phyloP scores from a whole-genome alignment of 2,113 vertebrate species.

The Oostethus manadensis region DNA sequence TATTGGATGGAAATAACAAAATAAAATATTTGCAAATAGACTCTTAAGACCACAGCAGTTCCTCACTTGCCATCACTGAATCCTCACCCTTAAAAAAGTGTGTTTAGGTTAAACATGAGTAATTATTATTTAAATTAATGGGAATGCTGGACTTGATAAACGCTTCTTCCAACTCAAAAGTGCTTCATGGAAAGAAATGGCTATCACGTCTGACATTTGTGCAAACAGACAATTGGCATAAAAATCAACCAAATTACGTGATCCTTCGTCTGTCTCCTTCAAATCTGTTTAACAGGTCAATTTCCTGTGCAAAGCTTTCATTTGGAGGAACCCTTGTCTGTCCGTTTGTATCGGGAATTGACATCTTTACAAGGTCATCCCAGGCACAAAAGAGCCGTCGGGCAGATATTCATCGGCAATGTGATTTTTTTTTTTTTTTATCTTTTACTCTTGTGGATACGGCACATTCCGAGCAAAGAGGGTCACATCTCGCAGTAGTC shows the following conservation, averaged over 20 bases:
- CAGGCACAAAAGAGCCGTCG: conserved; percentile 14
- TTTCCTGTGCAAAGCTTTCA: conserved; percentile 58
- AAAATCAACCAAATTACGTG: conserved; percentile 37
- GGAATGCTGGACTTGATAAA: not conserved
- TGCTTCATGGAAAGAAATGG: conserved; percentile 29
- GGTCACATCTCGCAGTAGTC: no score
- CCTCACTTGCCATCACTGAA: no score
- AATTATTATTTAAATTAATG: no score
- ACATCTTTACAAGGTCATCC: conserved; percentile 57
- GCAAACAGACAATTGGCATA: conserved; percentile 30
- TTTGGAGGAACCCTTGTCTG: conserved; percentile 40
- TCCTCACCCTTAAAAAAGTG: no score
- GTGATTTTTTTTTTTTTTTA: conserved; percentile 49
- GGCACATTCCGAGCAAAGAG: not conserved
- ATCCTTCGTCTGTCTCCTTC: conserved; percentile 7
- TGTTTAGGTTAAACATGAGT: no score
- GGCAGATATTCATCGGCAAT: conserved; percentile 52
- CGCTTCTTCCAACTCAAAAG: not conserved
- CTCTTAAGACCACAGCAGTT: no score
- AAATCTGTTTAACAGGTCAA: conserved; percentile 58
- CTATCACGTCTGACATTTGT: conserved; percentile 49
- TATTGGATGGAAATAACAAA: no score
- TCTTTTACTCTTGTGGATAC: conserved; percentile 13
- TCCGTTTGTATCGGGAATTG: conserved; percentile 43
- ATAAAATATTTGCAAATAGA: no score